Conservation (phyloP, 2,888 invertebrate species). For the Abrostola triplasia region DNA sequence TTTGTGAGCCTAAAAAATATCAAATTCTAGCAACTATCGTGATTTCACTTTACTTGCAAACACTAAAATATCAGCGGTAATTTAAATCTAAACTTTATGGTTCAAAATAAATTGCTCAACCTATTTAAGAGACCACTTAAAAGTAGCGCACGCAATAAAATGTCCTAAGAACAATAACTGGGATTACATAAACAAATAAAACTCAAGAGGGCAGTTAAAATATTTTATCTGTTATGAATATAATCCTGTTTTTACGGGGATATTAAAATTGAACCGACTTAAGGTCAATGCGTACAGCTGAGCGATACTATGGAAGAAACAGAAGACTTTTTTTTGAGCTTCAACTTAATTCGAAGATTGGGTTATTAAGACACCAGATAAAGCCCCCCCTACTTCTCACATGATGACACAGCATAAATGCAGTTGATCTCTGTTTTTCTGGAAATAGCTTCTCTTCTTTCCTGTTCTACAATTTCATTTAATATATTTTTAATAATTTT, state of each 20-base stretch:
- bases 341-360: too few species aligned
- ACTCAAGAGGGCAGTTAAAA: conserved; percentile 80
- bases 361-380: too few species aligned
- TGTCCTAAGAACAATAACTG: conserved; percentile 77
- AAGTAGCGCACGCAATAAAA: conserved; percentile 72
- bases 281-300: conserved; percentile 6
- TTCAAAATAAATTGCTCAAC: conserved; percentile 8
- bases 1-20: too few species aligned
- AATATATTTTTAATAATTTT: too few species aligned
- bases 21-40: too few species aligned
- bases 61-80: neutral
- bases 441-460: too few species aligned
- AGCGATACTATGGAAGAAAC: conserved; percentile 10
- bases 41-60: neutral
- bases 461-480: too few species aligned
- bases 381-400: too few species aligned
- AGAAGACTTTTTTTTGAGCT: too few species aligned
- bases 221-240: conserved; percentile 87
- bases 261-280: conserved; percentile 78
- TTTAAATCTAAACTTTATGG: neutral
- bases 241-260: conserved; percentile 81
- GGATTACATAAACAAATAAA: conserved; percentile 85
- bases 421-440: too few species aligned
- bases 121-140: conserved; percentile 49
- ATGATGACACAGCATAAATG: too few species aligned